A percentile compares a stretch with the other conserved stretches of the same genome.
Evolutionary conservation across 2,888 invertebrate genomes (phyloP).

Genomic region (Acholoe squamosa): DNA sequence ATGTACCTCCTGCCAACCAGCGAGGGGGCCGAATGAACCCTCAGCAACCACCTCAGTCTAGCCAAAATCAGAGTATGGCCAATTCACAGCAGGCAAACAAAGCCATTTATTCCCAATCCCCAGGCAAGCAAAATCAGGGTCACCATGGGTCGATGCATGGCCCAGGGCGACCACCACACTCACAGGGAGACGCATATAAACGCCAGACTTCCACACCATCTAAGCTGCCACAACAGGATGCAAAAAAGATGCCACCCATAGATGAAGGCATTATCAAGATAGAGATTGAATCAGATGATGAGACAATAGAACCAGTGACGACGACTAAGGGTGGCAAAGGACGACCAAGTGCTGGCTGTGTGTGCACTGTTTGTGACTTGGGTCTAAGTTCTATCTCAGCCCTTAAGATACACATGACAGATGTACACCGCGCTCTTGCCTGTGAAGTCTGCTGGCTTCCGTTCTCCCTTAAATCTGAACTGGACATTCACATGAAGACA

Average conservation of each 20-base stretch:
- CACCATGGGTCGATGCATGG: background rate
- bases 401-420: background rate
- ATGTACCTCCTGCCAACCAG: background rate
- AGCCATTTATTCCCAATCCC: background rate
- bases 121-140: background rate
- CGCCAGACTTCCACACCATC: background rate
- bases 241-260: background rate
- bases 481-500: conserved; percentile 36
- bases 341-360: background rate
- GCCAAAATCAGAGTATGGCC: background rate
- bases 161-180: background rate
- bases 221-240: background rate
- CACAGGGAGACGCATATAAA: background rate
- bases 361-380: conserved; percentile 18
- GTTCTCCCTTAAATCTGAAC: background rate
- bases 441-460: conserved; percentile 59
- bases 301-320: background rate
- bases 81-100: background rate
- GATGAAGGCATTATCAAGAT: conserved; percentile 27
- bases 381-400: background rate
- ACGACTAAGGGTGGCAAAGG: background rate
- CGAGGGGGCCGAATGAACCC: background rate
- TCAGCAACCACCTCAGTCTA: background rate
- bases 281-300: conserved; percentile 56
- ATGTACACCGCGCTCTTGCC: conserved; percentile 1